Base-by-base conservation (phyloP, 2,113 vertebrate species). In the Puntigrus tetrazona region DNA sequence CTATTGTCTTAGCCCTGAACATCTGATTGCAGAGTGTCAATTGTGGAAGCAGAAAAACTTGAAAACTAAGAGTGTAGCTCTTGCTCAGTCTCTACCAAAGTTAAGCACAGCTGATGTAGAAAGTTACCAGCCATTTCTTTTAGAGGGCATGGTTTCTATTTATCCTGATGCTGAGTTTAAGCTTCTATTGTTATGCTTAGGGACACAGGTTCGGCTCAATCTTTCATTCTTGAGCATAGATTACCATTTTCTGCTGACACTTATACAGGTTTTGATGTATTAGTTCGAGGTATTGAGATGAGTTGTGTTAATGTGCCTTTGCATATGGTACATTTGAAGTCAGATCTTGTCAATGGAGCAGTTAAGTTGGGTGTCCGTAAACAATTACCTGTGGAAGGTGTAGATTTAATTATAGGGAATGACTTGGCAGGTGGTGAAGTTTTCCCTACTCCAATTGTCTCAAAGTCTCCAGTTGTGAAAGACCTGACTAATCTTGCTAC, bases 331-430 rank as follows among this genome's bases (percentile, higher is more conserved):
- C 1, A 82, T 1, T 9, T 87, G 3, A 69, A 38, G 2, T 78
- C 43, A 22, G 70, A 52, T 34, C 29, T 73, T 7, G 59, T 85
- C 1, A 22, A 11, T 34, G 47, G 79, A 27, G 4, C 1, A 3
- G 47, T 82, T n/a, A 50, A 38, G 22, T 36, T 85, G 6, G 83
- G 55, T 18, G 34, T 87, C 5, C 7, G 45, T 4, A 9, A 5
- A 25, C 18, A 9, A 1, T 69, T 87, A 11, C 86, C 72, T 16
- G 47, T 78, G 1, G 20, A n/a, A n/a, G 72, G 78, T 38, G 11
- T 87, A 3, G 61, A 75, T 4, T n/a, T 87, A 13, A 82, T 87
- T 0, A 8, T 87, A 25, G 79, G 83, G 3, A 87, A 85, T 79
- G 65, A 85, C 31, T 43, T 85, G 8, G 78, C 83, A 18, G 47